Conservation (phyloP, 2,797 vertebrate species). For the Danio aesculapii region DNA sequence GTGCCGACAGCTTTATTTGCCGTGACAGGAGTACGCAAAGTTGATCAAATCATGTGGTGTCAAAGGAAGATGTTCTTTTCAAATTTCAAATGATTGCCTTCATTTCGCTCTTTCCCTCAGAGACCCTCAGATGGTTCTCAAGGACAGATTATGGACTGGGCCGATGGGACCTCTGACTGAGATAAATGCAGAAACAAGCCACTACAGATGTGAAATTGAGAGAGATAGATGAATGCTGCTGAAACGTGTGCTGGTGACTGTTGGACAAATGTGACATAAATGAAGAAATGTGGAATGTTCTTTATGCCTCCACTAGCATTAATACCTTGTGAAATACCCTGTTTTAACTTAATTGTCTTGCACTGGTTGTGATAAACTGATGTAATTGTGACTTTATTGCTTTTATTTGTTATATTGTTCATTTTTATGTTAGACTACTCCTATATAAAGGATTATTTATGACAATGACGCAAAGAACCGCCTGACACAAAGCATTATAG, state of each 20-base stretch:
- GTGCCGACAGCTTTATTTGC: not conserved
- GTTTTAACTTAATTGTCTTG: not conserved
- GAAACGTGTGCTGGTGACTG: not conserved
- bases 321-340: not conserved
- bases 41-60: constrained; percentile 28
- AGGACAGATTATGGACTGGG: constrained; percentile 30
- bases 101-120: constrained; percentile 5
- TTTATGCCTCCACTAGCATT: not conserved
- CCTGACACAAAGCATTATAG: no score
- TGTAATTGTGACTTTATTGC: not conserved
- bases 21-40: not conserved
- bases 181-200: constrained; percentile 19
- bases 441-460: no score
- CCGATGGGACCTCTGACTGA: constrained; percentile 14
- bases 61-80: not conserved
- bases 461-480: no score
- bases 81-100: constrained; percentile 30
- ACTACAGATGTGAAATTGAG: constrained; percentile 34
- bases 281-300: constrained; percentile 13
- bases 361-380: not conserved
- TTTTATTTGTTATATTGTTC: not conserved
- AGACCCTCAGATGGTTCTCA: constrained; percentile 17
- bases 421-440: not conserved
- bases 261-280: constrained; percentile 15
- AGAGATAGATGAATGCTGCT: not conserved